Percentiles rank a stretch among this genome's conserved stretches.
phyloP scores from a whole-genome alignment of 1,140 invertebrate genomes.

The Ruditapes philippinarum region DNA sequence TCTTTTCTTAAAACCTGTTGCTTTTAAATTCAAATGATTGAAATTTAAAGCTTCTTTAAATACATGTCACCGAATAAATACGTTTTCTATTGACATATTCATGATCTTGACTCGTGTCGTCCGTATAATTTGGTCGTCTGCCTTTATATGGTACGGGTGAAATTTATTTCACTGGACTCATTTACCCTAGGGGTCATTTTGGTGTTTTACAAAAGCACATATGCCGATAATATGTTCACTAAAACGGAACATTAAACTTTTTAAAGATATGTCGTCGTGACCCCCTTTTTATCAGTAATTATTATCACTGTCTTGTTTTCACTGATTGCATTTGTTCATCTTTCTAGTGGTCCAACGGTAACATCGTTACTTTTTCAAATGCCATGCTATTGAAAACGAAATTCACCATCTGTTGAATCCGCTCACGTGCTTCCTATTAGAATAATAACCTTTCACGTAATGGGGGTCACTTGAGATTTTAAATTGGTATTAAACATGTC shows the following conservation, averaged over 20 bases:
- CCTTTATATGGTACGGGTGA: not conserved
- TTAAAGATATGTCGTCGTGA: slow-evolving; percentile 28
- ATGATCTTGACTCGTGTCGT: slow-evolving; percentile 21
- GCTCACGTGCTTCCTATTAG: slow-evolving; percentile 40
- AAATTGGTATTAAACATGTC: not conserved
- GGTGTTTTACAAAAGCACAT: slow-evolving; percentile 45
- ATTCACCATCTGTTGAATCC: slow-evolving; percentile 49
- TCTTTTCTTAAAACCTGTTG: slow-evolving; percentile 27
- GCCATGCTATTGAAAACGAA: slow-evolving; percentile 21
- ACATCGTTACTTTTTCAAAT: slow-evolving; percentile 27
- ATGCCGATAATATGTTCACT: slow-evolving; percentile 27
- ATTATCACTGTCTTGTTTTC: slow-evolving; percentile 33
- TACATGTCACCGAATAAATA: slow-evolving; percentile 47
- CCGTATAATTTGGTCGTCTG: not conserved
- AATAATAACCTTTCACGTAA: slow-evolving; percentile 62
- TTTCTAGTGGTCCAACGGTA: not conserved
- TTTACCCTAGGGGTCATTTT: slow-evolving; percentile 12
- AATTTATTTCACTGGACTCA: not conserved
- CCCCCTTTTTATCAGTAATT: not conserved
- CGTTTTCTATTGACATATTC: slow-evolving; percentile 59
- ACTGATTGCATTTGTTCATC: slow-evolving; percentile 8
- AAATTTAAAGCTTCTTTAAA: slow-evolving; percentile 60
- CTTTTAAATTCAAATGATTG: slow-evolving; percentile 36
- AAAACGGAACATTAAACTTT: slow-evolving; percentile 2
- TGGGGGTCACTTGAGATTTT: slow-evolving; percentile 30